Base-by-base conservation (phyloP, 2,888 invertebrate genomes). In the Callinectes sapidus region DNA sequence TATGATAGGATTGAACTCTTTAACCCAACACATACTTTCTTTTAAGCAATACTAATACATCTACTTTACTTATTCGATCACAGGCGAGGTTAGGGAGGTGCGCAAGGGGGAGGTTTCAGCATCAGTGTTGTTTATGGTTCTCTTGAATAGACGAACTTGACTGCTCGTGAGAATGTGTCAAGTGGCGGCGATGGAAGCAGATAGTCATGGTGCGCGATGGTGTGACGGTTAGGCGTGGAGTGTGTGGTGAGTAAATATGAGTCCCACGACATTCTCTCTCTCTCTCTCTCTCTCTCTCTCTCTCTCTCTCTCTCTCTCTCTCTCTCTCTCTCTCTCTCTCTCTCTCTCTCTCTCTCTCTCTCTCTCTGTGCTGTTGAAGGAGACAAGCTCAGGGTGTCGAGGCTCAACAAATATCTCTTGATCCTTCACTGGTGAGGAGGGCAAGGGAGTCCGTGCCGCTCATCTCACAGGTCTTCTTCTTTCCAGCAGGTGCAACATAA, bases 281-380 rank as follows among this genome's bases (percentile, higher is more conserved):
- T 61, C 61, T 61, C 61, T 81, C 85, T 35, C 85, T 81, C 85
- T 35, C 61, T 61, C 61, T 61, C 61, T 35, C 35, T 81, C 85
- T 81, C 85, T 81, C 85, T 35, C 85, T 81, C 85, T 35, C 35
- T 42, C 86, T 39, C 86, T 86, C 54, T 97, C 97, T 95, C 97
- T 16, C 81, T 14, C 35, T 16, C 23, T 35, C 35, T 35, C 81
- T 16, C 32, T n/a, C 32, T 32, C 55, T 55, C 88, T 32, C 28
- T 28, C 55, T 32, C 55, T n/a, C 32, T 32, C 88, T 32, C 55
- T 32, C 77, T 35, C 71, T 39, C 71, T 71, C 42, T 90, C 77
- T 18, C 77, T 71, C 61, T n/a, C 89, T 89, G 54, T 18, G 85
- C 18, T 85, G 42, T 39, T 85, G 85, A 85, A 85, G 35, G 71